Percentiles rank a stretch among this genome's conserved stretches.
Evolutionary conservation across 2,888 invertebrate species (phyloP).

Genomic region (Hylaea fasciaria): DNA sequence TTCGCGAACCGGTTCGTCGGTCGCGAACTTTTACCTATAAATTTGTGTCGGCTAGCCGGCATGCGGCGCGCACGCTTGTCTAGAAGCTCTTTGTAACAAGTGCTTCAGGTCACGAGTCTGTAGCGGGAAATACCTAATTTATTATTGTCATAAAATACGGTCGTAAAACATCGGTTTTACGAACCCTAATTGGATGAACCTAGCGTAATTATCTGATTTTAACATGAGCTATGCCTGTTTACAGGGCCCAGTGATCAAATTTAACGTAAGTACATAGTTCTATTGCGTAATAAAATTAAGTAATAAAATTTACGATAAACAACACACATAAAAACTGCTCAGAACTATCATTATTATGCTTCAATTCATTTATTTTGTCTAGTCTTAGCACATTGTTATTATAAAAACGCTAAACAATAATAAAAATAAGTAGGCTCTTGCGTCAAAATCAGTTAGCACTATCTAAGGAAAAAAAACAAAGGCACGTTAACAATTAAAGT

Average conservation of each 20-base stretch:
- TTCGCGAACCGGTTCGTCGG: constrained; percentile 75
- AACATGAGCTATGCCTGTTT: constrained; percentile 12
- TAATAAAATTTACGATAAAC: no score
- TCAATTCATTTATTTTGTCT: no score
- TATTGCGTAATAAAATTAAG: no score
- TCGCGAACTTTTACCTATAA: constrained; percentile 86
- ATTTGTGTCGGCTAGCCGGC: constrained; percentile 81
- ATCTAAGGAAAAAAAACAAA: no score
- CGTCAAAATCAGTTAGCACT: no score
- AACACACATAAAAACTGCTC: no score
- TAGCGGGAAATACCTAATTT: constrained; percentile 40
- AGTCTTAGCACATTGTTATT: no score
- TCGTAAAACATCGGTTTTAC: constrained; percentile 28
- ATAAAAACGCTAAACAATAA: no score
- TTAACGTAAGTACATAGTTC: constrained; percentile 1
- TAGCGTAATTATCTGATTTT: constrained; percentile 24
- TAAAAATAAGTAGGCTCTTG: no score
- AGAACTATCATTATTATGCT: no score
- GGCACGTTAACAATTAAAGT: no score
- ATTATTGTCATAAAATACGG: constrained; percentile 35
- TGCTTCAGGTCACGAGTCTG: constrained; percentile 56
- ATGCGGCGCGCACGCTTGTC: constrained; percentile 68
- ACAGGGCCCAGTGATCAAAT: constrained; percentile 15
- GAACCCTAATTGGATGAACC: constrained; percentile 22
- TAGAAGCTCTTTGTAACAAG: constrained; percentile 67